phyloP scores from a whole-genome alignment of 2,797 vertebrate species.

The Lutjanus campechanus region DNA sequence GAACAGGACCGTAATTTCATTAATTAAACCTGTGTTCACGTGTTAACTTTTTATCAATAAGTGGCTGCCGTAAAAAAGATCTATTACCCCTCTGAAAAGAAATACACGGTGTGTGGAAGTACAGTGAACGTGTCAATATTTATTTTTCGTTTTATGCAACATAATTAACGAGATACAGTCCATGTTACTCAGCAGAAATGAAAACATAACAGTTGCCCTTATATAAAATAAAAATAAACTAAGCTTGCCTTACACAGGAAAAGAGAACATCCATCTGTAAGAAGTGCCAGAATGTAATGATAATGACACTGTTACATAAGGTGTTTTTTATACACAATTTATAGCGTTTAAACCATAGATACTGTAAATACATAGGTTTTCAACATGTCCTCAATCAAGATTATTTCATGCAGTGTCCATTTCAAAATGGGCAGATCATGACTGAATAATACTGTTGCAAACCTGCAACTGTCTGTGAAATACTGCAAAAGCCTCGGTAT shows the following conservation, averaged over 20 bases:
- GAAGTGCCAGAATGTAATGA: neutral
- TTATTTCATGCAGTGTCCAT: neutral
- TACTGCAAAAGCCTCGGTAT: neutral
- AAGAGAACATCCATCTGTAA: neutral
- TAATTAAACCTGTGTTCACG: too few relatives aligned
- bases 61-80: too few relatives aligned
- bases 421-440: neutral
- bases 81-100: too few relatives aligned
- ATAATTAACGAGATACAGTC: neutral
- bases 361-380: neutral
- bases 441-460: neutral
- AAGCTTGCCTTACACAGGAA: neutral
- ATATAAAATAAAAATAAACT: neutral
- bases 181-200: neutral
- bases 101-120: neutral
- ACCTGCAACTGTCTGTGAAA: neutral
- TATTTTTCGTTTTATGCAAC: neutral
- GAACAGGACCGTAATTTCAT: too few relatives aligned
- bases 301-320: slow-evolving; percentile 11
- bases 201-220: neutral
- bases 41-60: too few relatives aligned
- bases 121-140: neutral
- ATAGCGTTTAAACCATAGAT: neutral
- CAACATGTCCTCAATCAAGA: neutral
- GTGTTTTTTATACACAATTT: slow-evolving; percentile 1